Evolutionary conservation across 1,140 invertebrate genomes (phyloP).

Genomic region (Nomia melanderi): DNA sequence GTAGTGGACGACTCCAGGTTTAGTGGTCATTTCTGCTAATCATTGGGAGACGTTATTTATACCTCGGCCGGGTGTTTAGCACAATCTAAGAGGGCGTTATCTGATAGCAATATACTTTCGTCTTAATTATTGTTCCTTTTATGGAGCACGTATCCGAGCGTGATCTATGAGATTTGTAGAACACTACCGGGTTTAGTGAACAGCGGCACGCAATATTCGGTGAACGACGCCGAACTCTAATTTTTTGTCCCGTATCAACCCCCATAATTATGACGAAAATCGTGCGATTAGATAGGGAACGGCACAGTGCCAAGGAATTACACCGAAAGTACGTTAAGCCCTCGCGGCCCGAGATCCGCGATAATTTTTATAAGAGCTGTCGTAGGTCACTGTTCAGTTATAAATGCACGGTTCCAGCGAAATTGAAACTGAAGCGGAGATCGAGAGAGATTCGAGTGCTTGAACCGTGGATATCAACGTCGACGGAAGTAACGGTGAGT

Average conservation of each 20-base stretch:
- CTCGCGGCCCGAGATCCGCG: conserved; percentile 3
- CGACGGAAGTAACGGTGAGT: no score
- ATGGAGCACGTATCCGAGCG: not conserved
- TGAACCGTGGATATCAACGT: not conserved
- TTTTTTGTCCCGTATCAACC: conserved; percentile 3
- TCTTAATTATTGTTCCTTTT: not conserved
- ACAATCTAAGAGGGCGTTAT: not conserved
- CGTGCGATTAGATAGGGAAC: not conserved
- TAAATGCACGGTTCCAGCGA: not conserved
- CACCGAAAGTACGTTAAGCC: not conserved
- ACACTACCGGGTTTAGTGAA: conserved; percentile 22
- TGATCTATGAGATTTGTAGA: conserved; percentile 14
- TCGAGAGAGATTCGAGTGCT: not conserved
- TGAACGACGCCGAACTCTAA: not conserved
- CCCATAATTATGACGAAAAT: conserved; percentile 10
- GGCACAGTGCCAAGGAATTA: not conserved
- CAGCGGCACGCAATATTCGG: conserved; percentile 1
- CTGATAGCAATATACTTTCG: not conserved
- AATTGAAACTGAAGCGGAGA: not conserved
- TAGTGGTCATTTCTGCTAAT: not conserved
- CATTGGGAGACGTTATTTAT: not conserved
- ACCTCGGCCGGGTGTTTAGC: not conserved
- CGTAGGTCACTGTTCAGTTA: not conserved
- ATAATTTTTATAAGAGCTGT: conserved; percentile 6
- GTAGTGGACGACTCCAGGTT: no score